These are phyloP conservation scores for Brachyrhaphis roseni DNA, from an alignment of 2,797 vertebrate species.

Conservation along the genomic window DNA sequence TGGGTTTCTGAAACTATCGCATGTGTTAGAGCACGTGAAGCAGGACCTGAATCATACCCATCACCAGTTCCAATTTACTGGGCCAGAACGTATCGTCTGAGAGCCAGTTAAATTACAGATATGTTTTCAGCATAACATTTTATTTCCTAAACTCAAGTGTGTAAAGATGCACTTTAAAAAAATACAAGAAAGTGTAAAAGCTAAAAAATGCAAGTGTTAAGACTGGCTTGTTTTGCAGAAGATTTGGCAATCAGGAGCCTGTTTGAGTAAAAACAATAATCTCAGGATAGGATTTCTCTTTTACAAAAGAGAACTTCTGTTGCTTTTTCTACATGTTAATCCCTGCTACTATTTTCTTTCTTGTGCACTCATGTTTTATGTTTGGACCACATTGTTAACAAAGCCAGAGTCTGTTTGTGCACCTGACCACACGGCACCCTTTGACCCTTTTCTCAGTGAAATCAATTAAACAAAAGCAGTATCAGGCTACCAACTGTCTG, in stretches of 20 bases:
- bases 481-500: no score
- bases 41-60: constrained; percentile 33
- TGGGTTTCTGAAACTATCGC: constrained; percentile 15
- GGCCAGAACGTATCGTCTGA: neutral
- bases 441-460: no score
- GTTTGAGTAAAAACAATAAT: neutral
- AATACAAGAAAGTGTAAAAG: neutral
- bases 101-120: neutral
- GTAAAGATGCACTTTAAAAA: neutral
- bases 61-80: neutral
- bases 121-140: neutral
- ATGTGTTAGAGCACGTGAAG: neutral
- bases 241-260: neutral
- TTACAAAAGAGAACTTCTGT: neutral
- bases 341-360: neutral
- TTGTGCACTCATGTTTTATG: neutral
- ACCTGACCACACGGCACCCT: no score
- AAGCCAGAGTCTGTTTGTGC: neutral
- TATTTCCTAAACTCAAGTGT: neutral
- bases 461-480: no score
- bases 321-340: neutral
- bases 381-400: neutral
- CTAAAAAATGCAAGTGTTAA: neutral
- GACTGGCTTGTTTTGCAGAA: neutral
- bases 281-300: neutral